A percentile compares a stretch with the other conserved stretches of the same genome.
These are phyloP conservation scores for Calephelis perditalis DNA, from an alignment of 2,888 invertebrate species.

Conservation along the genomic window DNA sequence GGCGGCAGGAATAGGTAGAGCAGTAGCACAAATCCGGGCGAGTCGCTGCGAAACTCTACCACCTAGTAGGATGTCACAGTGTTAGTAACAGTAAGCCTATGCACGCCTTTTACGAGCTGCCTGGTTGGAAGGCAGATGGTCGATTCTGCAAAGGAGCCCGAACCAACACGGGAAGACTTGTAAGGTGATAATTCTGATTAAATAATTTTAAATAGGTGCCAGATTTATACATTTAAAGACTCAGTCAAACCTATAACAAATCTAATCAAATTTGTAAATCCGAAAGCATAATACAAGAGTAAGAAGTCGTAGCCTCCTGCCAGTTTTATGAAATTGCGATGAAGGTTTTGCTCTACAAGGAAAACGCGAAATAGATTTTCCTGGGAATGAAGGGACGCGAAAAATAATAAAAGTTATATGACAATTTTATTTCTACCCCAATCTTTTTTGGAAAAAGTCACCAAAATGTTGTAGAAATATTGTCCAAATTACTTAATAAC, in stretches of 20 bases:
- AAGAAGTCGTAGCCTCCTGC: background rate
- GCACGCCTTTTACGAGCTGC: too few relatives aligned
- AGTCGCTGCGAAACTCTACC: too few relatives aligned
- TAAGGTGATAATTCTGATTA: too few relatives aligned
- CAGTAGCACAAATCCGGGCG: too few relatives aligned
- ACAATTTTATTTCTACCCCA: background rate
- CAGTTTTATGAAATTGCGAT: constrained; percentile 12
- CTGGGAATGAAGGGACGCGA: constrained; percentile 9
- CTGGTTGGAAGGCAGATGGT: too few relatives aligned
- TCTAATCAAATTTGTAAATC: constrained; percentile 12
- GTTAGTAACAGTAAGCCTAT: too few relatives aligned
- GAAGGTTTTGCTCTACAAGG: constrained; percentile 7
- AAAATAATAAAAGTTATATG: constrained; percentile 12
- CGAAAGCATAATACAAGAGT: background rate
- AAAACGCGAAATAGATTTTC: constrained; percentile 3
- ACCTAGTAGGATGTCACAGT: too few relatives aligned
- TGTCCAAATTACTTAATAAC: constrained; percentile 7
- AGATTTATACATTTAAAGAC: background rate
- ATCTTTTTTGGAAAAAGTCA: constrained; percentile 9
- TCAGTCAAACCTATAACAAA: constrained; percentile 3
- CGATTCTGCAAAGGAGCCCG: too few relatives aligned
- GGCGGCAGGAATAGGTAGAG: too few relatives aligned
- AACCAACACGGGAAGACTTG: too few relatives aligned
- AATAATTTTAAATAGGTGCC: too few relatives aligned
- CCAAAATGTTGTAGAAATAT: constrained; percentile 7